A percentile compares a stretch with the other conserved stretches of the same genome.
Evolutionary conservation across 1,140 invertebrate species (phyloP).

Genomic region (Metopolophium dirhodum): DNA sequence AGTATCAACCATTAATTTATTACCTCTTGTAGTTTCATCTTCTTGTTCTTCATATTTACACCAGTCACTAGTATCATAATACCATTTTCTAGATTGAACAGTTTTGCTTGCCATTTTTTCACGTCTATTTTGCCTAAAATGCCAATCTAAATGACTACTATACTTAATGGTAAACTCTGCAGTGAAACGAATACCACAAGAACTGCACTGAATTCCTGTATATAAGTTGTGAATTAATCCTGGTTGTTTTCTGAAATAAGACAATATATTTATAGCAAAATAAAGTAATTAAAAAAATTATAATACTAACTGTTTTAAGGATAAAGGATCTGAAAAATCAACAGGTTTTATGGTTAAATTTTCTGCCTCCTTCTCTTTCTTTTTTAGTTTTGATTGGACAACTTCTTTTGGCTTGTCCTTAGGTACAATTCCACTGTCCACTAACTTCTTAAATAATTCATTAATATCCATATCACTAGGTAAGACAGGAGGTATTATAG

Average conservation of each 20-base stretch:
- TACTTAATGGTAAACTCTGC: conserved; percentile 86
- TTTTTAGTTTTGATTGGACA: conserved; percentile 60
- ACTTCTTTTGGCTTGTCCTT: conserved; percentile 64
- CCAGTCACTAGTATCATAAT: conserved; percentile 91
- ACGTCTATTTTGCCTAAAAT: conserved; percentile 90
- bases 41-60: conserved; percentile 93
- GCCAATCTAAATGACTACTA: conserved; percentile 95
- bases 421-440: conserved; percentile 82
- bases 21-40: conserved; percentile 88
- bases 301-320: conserved; percentile 75
- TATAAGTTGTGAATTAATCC: conserved; percentile 66
- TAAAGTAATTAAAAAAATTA: conserved; percentile 46
- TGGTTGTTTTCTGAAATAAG: conserved; percentile 62
- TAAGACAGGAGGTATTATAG: conserved; percentile 27
- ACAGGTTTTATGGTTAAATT: conserved; percentile 68
- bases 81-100: conserved; percentile 85
- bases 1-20: conserved; percentile 25
- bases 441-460: conserved; percentile 82
- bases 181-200: conserved; percentile 89
- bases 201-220: conserved; percentile 88
- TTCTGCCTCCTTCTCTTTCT: conserved; percentile 51
- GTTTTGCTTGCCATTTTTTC: conserved; percentile 84
- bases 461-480: conserved; percentile 73
- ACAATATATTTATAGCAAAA: not conserved
- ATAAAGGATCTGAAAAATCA: conserved; percentile 73